phyloP scores from a whole-genome alignment of 2,113 vertebrate species.

The Telmatochromis sp. region DNA sequence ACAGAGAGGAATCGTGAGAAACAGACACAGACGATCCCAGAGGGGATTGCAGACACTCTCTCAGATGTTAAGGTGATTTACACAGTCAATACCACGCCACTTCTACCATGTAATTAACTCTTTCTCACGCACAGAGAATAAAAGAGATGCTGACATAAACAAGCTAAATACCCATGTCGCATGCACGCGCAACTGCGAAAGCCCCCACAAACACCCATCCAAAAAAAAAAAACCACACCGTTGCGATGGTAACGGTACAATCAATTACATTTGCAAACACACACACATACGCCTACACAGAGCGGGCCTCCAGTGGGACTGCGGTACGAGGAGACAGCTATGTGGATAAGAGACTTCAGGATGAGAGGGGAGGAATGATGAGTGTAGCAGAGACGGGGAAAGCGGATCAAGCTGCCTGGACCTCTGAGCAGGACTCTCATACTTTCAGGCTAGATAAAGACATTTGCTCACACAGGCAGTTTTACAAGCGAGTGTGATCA shows the following conservation, averaged over 20 bases:
- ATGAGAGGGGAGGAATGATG: background rate
- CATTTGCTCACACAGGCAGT: background rate
- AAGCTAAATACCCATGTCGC: background rate
- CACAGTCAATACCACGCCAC: background rate
- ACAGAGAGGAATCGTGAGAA: background rate
- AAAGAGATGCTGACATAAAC: background rate
- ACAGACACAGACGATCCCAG: background rate
- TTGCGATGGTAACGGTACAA: background rate
- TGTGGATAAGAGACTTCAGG: background rate
- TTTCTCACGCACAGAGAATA: background rate
- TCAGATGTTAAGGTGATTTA: constrained; percentile 14
- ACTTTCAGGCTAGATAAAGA: background rate
- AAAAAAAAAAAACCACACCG: background rate
- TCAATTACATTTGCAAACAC: background rate
- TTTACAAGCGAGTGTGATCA: background rate
- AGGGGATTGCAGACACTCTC: background rate
- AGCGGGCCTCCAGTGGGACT: background rate
- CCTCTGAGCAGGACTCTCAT: background rate
- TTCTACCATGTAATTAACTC: constrained; percentile 16
- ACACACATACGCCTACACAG: background rate
- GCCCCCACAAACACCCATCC: background rate
- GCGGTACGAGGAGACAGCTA: background rate
- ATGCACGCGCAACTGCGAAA: background rate
- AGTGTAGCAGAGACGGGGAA: background rate
- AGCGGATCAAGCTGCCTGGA: background rate